Conservation (phyloP, 2,113 vertebrate genomes). For the Leucoraja erinaceus region DNA sequence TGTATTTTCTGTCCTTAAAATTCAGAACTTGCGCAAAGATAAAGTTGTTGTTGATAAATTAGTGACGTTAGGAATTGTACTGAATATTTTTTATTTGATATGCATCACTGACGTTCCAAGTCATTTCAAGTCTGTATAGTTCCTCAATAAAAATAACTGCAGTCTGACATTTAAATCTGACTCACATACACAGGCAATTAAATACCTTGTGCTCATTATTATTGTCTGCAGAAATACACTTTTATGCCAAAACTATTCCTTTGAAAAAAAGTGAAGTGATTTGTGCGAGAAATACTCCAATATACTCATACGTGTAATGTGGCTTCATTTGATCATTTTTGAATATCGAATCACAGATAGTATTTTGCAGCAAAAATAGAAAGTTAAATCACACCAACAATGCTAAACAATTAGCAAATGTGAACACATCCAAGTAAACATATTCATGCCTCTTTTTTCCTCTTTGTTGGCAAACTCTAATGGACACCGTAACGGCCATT, state of each 20-base stretch:
- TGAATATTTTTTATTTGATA: neutral
- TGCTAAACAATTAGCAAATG: neutral
- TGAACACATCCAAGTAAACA: too few species aligned
- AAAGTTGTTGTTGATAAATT: neutral
- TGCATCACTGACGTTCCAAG: neutral
- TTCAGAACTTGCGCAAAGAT: neutral
- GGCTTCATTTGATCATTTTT: neutral
- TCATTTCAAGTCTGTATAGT: neutral
- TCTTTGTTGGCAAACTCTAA: too few species aligned
- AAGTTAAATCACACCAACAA: neutral
- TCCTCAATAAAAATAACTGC: slow-evolving; percentile 13
- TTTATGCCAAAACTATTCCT: neutral
- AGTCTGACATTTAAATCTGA: slow-evolving; percentile 11
- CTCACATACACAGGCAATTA: neutral
- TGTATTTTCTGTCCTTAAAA: neutral
- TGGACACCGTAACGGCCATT: too few species aligned
- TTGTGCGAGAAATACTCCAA: neutral
- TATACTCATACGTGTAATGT: neutral
- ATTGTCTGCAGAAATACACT: neutral
- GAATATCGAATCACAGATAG: neutral
- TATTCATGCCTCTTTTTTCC: too few species aligned
- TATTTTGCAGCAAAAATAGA: neutral
- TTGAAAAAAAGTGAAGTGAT: neutral
- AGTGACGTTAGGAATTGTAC: neutral
- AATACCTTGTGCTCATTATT: neutral